phyloP scores from a whole-genome alignment of 2,113 vertebrate genomes.

The Fregetta grallaria region DNA sequence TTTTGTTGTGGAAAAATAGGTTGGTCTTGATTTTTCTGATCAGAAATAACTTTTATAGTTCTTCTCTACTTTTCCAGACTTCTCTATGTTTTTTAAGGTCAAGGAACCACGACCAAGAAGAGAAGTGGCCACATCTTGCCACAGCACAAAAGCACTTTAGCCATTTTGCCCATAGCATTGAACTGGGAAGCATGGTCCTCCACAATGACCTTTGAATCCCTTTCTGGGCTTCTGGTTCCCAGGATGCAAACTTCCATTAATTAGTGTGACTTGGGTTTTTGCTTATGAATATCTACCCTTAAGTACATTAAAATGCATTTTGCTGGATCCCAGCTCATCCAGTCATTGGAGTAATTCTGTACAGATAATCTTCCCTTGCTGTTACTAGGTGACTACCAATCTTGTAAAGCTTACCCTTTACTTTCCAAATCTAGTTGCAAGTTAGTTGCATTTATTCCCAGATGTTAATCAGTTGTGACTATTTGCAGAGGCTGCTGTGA shows the following conservation, averaged over 20 bases:
- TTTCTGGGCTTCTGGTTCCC: not conserved
- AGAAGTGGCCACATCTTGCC: not conserved
- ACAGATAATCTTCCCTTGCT: not conserved
- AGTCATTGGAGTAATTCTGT: not conserved
- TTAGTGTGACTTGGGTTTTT: not conserved
- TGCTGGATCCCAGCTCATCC: not conserved
- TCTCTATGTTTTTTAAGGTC: not conserved
- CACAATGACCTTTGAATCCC: not conserved
- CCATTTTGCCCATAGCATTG: not conserved
- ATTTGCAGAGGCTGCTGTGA: not conserved
- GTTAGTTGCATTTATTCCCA: not conserved
- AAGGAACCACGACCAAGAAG: not conserved
- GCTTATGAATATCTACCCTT: not conserved
- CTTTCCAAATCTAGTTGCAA: not conserved
- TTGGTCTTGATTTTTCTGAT: not conserved
- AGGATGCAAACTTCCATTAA: not conserved
- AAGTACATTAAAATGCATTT: not conserved
- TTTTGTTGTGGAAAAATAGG: not conserved
- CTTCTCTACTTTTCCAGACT: not conserved
- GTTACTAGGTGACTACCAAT: not conserved
- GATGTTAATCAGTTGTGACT: not conserved
- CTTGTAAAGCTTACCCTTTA: not conserved
- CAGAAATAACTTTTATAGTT: not conserved
- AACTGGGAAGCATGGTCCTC: not conserved
- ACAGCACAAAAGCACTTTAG: fast-evolving